These are phyloP conservation scores for Euspilapteryx auroguttella DNA, from an alignment of 2,888 invertebrate genomes.

Conservation along the genomic window DNA sequence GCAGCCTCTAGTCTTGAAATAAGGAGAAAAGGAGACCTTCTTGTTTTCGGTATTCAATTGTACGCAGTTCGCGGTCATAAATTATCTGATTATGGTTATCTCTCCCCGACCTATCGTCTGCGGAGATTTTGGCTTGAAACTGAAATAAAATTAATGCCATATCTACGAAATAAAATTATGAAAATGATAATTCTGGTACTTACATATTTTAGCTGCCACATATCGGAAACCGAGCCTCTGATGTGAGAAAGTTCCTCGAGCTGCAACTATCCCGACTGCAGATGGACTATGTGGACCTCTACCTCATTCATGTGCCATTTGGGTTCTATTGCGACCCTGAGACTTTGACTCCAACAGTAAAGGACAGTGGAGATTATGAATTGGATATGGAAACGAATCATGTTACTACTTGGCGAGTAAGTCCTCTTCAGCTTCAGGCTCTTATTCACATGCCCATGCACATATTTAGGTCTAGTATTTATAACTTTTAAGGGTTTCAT, in stretches of 20 bases:
- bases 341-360: conserved; percentile 53
- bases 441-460: not conserved
- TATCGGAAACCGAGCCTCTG: conserved; percentile 67
- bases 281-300: conserved; percentile 74
- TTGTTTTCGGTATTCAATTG: no score
- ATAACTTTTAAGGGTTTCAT: not conserved
- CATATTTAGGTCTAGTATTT: not conserved
- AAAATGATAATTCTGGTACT: not conserved
- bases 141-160: no score
- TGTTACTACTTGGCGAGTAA: conserved; percentile 71
- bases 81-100: no score
- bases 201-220: conserved; percentile 64
- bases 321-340: conserved; percentile 61
- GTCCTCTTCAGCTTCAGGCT: not conserved
- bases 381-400: conserved; percentile 67
- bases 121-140: no score
- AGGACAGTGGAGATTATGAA: conserved; percentile 61
- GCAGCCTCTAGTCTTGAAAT: no score
- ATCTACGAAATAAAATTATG: not conserved
- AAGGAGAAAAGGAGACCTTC: no score
- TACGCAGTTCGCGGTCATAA: no score
- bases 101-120: no score
- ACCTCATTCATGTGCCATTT: conserved; percentile 77
- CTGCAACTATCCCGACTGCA: conserved; percentile 66
- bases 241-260: conserved; percentile 67